Evolutionary conservation across 2,888 invertebrate genomes (phyloP).

Genomic region (Amphipyra tragopoginis): DNA sequence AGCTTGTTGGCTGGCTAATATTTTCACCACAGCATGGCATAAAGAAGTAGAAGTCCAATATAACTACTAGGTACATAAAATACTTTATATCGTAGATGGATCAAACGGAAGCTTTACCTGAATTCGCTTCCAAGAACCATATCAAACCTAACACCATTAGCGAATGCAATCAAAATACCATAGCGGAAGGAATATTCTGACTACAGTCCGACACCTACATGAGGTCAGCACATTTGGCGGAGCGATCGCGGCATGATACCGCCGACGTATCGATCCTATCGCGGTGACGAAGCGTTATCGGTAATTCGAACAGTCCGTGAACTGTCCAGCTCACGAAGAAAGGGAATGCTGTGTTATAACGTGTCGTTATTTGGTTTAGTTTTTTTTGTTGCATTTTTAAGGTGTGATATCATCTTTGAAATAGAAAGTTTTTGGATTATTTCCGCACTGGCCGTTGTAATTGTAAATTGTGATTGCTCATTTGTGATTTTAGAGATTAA

Average conservation of each 20-base stretch:
- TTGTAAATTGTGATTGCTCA: constrained; percentile 35
- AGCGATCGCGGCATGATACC: constrained; percentile 88
- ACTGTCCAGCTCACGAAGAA: constrained; percentile 79
- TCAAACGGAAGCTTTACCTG: constrained; percentile 17
- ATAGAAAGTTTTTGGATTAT: constrained; percentile 59
- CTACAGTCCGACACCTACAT: constrained; percentile 82
- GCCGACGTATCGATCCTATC: constrained; percentile 86
- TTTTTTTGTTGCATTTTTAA: constrained; percentile 67
- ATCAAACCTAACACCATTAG: constrained; percentile 53
- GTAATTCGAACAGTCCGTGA: constrained; percentile 79
- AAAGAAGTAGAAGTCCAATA: no score
- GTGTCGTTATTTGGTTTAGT: constrained; percentile 77
- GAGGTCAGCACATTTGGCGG: constrained; percentile 86
- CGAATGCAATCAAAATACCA: constrained; percentile 71
- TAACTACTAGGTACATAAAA: no score
- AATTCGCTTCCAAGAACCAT: constrained; percentile 29
- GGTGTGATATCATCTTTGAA: constrained; percentile 62
- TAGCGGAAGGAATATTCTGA: constrained; percentile 74
- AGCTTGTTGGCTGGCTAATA: no score
- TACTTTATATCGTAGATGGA: no score
- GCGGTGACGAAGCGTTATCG: constrained; percentile 84
- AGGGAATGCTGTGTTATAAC: constrained; percentile 78
- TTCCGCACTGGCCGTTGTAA: not conserved
- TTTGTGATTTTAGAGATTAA: constrained; percentile 25
- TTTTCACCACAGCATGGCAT: no score